Evolutionary conservation across 2,888 invertebrate genomes (phyloP), one percentile per base, ranked within the genome.

Genomic region (Hyposoter dolosus): DNA sequence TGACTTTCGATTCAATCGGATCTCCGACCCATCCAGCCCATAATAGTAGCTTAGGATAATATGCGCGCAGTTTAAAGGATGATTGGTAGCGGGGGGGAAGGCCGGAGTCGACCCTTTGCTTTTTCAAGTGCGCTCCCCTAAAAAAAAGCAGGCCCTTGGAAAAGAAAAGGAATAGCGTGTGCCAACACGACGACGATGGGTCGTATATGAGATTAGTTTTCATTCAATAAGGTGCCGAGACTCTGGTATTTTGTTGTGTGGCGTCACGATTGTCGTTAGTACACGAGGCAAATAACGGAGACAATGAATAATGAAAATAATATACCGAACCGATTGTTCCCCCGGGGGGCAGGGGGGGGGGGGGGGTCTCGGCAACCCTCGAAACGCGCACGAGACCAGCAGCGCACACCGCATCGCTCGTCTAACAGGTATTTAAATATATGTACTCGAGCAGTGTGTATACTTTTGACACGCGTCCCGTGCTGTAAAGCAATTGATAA

Each of bases 181-280:
- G 88, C 87, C 77, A 80, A 56, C 66, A 66, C 77, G 66, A 56
- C 6, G 63, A 72, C 66, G 65, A 56, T 32, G 63, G 60, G 32
- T 65, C 43, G 84, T 28, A 50, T 91, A 91, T 90, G 90, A 91
- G 92, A 93, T 92, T 92, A 92, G 90, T 92, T 92, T 92, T 92
- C 90, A 92, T 91, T 91, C 88, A 91, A n/a, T n/a, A n/a, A 90
- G 89, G 88, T 88, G 86, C 87, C 89, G 85, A 87, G 88, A 88
- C 85, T 88, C 85, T 50, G 84, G 88, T 88, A 88, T 86, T 88
- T 85, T 86, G 86, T 88, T 75, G 78, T 60, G 53, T 65, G 63
- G 66, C 50, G 65, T 72, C 50, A 53, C 72, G 35, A 47, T 83
- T 72, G 83, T 83, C 43, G 71, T 43, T 35, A 45, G 35, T 23